These are phyloP conservation scores for Cottoperca gobio DNA, from an alignment of 2,797 vertebrate genomes.

Conservation along the genomic window DNA sequence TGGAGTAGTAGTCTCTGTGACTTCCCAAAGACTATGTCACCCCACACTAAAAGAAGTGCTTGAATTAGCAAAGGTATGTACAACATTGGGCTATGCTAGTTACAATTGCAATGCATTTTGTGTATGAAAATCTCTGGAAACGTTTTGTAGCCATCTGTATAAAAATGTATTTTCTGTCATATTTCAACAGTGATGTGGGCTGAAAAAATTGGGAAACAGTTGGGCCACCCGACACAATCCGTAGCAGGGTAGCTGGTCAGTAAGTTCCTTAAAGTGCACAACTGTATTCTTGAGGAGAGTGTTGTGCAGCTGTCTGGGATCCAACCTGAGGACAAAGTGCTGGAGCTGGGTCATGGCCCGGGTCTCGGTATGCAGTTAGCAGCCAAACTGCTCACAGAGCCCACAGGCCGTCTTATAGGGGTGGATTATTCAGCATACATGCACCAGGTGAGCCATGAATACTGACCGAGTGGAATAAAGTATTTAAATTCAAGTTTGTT, in stretches of 20 bases:
- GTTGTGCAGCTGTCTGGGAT: constrained; percentile 75
- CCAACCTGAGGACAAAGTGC: constrained; percentile 75
- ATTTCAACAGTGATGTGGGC: constrained; percentile 64
- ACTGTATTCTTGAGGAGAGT: constrained; percentile 73
- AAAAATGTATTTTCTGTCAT: neutral
- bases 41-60: neutral
- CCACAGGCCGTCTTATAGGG: constrained; percentile 78
- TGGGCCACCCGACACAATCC: constrained; percentile 73
- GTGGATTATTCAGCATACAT: constrained; percentile 86
- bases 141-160: neutral
- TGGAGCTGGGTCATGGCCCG: constrained; percentile 82
- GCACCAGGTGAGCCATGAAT: constrained; percentile 70
- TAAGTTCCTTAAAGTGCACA: constrained; percentile 63
- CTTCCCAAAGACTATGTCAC: too few relatives aligned
- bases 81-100: neutral
- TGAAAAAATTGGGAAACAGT: constrained; percentile 67
- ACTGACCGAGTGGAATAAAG: neutral
- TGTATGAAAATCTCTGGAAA: neutral
- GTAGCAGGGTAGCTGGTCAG: constrained; percentile 76
- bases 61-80: neutral
- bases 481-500: neutral
- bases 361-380: constrained; percentile 79
- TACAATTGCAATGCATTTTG: neutral
- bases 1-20: too few relatives aligned
- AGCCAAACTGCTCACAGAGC: constrained; percentile 67